A percentile compares a stretch with the other conserved stretches of the same genome.
Evolutionary conservation across 2,797 vertebrate genomes (phyloP).

Genomic region (Eremophila alpestris): DNA sequence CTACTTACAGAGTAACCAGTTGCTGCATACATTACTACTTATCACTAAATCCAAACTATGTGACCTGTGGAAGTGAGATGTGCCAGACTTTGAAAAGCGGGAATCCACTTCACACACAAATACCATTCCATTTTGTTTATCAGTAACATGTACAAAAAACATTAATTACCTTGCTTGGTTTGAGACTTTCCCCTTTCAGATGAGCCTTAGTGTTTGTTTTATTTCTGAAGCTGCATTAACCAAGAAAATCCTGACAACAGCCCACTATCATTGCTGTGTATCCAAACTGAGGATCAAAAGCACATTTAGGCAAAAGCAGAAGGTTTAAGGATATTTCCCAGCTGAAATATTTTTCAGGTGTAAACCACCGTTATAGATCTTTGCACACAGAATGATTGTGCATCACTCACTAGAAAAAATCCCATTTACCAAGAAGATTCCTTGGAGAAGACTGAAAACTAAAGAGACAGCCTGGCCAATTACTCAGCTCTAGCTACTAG

Average conservation of each 20-base stretch:
- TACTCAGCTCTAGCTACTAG: background rate
- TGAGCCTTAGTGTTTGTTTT: background rate
- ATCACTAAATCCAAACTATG: background rate
- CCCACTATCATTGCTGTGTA: background rate
- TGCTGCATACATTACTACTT: background rate
- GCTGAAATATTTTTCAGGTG: conserved; percentile 26
- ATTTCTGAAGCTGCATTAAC: background rate
- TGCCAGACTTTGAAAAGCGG: background rate
- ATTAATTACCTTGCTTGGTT: background rate
- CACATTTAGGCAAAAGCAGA: conserved; percentile 34
- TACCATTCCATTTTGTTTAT: background rate
- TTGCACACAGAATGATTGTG: conserved; percentile 18
- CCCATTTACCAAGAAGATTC: background rate
- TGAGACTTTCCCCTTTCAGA: background rate
- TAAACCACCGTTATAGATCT: conserved; percentile 15
- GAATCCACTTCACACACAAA: background rate
- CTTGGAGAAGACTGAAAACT: background rate
- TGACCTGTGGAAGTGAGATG: background rate
- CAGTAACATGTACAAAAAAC: background rate
- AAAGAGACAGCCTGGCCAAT: background rate
- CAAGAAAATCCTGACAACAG: conserved; percentile 3
- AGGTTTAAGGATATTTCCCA: background rate
- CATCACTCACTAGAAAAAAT: background rate
- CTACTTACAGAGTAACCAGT: background rate
- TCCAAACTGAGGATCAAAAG: conserved; percentile 15